A percentile compares a stretch with the other conserved stretches of the same genome.
Evolutionary conservation across 1,140 invertebrate species (phyloP).

Genomic region (Teleopsis dalmanni): DNA sequence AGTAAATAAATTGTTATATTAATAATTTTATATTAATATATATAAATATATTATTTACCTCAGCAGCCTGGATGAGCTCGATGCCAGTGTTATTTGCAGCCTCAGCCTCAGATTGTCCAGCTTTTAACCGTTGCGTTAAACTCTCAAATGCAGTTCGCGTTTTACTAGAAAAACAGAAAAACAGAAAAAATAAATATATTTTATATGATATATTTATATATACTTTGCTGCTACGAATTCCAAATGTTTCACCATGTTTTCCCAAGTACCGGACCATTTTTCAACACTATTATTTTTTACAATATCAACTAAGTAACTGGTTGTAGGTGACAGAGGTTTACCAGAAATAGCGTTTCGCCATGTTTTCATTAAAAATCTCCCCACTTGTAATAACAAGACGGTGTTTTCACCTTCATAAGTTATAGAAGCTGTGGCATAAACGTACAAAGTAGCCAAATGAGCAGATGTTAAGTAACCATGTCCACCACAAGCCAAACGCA

Average conservation of each 20-base stretch:
- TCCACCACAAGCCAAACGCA: constrained; percentile 81
- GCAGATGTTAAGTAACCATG: constrained; percentile 84
- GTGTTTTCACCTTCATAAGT: constrained; percentile 47
- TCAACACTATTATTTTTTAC: constrained; percentile 37
- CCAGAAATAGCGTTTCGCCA: constrained; percentile 56
- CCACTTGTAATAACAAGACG: constrained; percentile 74
- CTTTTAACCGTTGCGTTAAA: constrained; percentile 54
- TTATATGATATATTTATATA: constrained; percentile 18
- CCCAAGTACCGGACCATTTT: constrained; percentile 55
- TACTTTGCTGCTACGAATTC: constrained; percentile 63
- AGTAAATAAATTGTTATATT: not conserved
- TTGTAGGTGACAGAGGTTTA: constrained; percentile 53
- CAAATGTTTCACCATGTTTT: constrained; percentile 58
- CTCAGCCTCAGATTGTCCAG: constrained; percentile 57
- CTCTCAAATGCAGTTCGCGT: constrained; percentile 56
- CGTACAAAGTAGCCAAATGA: constrained; percentile 74
- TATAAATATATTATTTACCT: constrained; percentile 42
- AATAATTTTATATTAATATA: not conserved
- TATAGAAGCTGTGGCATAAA: constrained; percentile 68
- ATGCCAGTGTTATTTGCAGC: constrained; percentile 81
- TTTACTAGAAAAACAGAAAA: constrained; percentile 49
- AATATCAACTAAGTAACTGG: constrained; percentile 53
- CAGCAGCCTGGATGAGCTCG: constrained; percentile 65
- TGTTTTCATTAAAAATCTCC: constrained; percentile 68
- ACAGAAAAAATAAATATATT: constrained; percentile 3